Evolutionary conservation across 2,113 vertebrate genomes (phyloP).

Genomic region (Campylomormyrus numenius): DNA sequence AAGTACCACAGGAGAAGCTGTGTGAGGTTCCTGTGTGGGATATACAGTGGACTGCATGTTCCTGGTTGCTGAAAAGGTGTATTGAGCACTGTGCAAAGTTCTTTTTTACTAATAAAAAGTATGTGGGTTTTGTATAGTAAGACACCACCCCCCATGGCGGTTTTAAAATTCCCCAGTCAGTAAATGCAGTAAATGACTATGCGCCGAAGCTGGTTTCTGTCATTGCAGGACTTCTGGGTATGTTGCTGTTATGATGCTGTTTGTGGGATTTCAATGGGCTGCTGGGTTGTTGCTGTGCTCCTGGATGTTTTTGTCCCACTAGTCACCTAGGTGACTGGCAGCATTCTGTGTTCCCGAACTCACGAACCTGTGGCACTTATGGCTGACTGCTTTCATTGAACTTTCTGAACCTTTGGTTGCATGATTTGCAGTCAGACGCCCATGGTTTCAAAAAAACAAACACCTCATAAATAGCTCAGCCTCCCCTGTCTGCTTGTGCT

Average conservation of each 20-base stretch:
- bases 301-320: not conserved
- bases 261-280: not conserved
- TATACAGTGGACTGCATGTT: not conserved
- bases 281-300: not conserved
- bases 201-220: not conserved
- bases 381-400: not conserved
- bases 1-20: not conserved
- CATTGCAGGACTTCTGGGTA: not conserved
- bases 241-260: conserved; percentile 2
- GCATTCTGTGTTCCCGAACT: not conserved
- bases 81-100: not conserved
- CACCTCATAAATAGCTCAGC: not conserved
- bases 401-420: not conserved
- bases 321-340: not conserved
- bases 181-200: not conserved
- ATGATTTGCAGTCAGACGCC: not conserved
- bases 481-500: conserved; percentile 12
- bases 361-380: not conserved
- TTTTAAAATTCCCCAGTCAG: conserved; percentile 3
- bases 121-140: not conserved
- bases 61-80: not conserved
- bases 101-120: conserved; percentile 1
- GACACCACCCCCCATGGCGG: not conserved
- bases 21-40: not conserved
- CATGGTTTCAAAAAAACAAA: not conserved